phyloP scores from a whole-genome alignment of 1,140 invertebrate genomes.

The Musca domestica region DNA sequence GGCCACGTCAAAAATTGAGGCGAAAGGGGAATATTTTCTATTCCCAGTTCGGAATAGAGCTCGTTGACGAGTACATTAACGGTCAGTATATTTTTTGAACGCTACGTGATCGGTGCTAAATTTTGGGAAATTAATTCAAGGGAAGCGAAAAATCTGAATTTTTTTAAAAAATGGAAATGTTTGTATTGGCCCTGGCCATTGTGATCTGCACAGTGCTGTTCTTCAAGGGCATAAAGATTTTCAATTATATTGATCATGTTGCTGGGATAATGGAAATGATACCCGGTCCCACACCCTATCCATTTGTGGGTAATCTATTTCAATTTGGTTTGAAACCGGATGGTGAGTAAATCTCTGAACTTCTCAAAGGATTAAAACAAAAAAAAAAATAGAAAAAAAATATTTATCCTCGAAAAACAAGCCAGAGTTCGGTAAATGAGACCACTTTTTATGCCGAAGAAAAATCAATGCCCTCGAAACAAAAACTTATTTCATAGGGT shows the following conservation, averaged over 20 bases:
- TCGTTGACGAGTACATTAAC: no score
- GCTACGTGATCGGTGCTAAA: background rate
- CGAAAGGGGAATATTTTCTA: no score
- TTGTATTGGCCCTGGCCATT: constrained; percentile 39
- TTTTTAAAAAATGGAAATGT: constrained; percentile 34
- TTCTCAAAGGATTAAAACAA: no score
- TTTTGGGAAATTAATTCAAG: background rate
- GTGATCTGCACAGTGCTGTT: constrained; percentile 41
- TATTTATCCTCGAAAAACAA: no score
- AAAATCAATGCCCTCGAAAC: no score
- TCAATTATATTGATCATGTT: constrained; percentile 48
- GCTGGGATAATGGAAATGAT: constrained; percentile 52
- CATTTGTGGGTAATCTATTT: constrained; percentile 48
- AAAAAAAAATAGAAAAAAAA: no score
- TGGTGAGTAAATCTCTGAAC: no score
- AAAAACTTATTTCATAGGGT: no score
- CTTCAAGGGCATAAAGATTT: constrained; percentile 44
- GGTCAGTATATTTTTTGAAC: background rate
- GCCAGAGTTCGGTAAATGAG: no score
- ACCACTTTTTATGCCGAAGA: no score
- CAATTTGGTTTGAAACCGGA: constrained; percentile 49
- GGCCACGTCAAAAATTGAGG: no score
- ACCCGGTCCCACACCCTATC: constrained; percentile 48
- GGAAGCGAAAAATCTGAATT: background rate
- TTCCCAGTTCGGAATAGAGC: no score